Evolutionary conservation across 2,888 invertebrate genomes (phyloP).

Genomic region (Mythimna pallens): DNA sequence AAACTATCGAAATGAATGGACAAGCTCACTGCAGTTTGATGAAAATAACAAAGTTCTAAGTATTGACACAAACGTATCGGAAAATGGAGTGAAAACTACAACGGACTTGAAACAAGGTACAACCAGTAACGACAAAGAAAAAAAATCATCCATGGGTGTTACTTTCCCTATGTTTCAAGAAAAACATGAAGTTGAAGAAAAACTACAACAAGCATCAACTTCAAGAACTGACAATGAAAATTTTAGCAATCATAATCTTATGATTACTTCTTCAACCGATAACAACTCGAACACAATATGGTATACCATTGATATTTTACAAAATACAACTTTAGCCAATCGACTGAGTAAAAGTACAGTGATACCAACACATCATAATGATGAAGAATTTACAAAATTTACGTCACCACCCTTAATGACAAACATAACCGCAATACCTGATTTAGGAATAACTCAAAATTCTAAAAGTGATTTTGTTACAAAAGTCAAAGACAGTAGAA

Average conservation of each 20-base stretch:
- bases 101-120: neutral
- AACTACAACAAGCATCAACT: neutral
- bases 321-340: conserved; percentile 8
- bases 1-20: neutral
- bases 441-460: neutral
- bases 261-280: neutral
- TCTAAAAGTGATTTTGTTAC: neutral
- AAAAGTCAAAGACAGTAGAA: neutral
- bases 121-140: neutral
- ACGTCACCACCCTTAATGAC: neutral
- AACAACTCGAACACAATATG: neutral
- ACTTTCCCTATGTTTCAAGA: neutral
- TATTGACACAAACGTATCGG: neutral
- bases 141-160: neutral
- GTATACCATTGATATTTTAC: neutral
- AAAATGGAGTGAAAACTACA: neutral
- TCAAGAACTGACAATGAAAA: neutral
- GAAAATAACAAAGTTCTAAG: neutral
- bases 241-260: neutral
- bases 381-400: neutral
- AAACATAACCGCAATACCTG: neutral
- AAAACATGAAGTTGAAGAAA: neutral
- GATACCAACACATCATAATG: neutral
- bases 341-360: neutral
- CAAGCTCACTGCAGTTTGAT: neutral